Evolutionary conservation across 2,888 invertebrate genomes (phyloP), one percentile per base, ranked within the genome.

Genomic region (Heliconius aoede): DNA sequence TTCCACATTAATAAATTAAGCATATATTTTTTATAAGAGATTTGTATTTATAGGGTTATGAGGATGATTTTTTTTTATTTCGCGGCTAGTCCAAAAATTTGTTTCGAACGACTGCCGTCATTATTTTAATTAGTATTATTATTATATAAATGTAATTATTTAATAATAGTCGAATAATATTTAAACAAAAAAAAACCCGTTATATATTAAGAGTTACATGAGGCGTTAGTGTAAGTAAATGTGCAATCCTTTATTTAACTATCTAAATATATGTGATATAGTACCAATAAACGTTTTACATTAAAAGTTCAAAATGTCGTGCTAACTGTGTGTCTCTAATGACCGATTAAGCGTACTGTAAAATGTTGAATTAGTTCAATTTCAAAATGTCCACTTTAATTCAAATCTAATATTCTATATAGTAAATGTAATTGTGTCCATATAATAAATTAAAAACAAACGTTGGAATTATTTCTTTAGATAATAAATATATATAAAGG

Each of bases 21-120:
- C 64, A 72, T 58, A 71, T 69, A 75, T 71, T 79, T 79, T 82
- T 79, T 84, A 83, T 81, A 83, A 72, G 72, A 72, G 67, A 72
- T 72, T 76, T 26, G 62, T 79, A 79, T 76, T 74, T 72, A 69
- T 76, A 76, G 74, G 61, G 73, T 60, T 36, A 11, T 36, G 36
- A 36, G 11, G 36, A 36, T 36, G 32, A 32, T 36, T 72, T 55
- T 67, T 72, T 61, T 61, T 40, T 68, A 79, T 81, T 79, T 81
- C 78, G 83, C 84, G 85, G 86, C 81, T 79, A 72, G 86, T 89
- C 89, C 85, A 84, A 84, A 76, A 84, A 91, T 91, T 90, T 91
- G 91, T 91, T 91, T 81, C 85, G 85, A 88, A 89, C 79, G 90
- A 87, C 87, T 78, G 83, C 84, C 86, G 85, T 83, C 69, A 80